Percentiles rank a stretch among this genome's conserved stretches.
phyloP scores from a whole-genome alignment of 2,113 vertebrate species.

The Amphiprion percula region DNA sequence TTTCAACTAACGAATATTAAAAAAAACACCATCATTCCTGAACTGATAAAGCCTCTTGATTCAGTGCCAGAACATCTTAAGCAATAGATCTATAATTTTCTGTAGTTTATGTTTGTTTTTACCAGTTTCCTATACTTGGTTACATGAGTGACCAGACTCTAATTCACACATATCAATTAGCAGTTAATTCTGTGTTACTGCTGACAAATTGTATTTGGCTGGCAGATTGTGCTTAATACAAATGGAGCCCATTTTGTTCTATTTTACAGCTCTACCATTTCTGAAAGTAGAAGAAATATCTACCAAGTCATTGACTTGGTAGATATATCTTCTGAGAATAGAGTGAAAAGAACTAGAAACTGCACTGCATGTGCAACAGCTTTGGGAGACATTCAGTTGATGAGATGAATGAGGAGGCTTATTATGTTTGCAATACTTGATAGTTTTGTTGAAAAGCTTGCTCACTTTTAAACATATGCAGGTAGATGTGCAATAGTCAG shows the following conservation, averaged over 20 bases:
- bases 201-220: background rate
- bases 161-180: background rate
- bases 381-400: too few relatives aligned
- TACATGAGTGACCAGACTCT: too few relatives aligned
- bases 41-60: background rate
- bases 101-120: too few relatives aligned
- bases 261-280: too few relatives aligned
- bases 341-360: too few relatives aligned
- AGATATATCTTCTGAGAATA: too few relatives aligned
- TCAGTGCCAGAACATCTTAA: background rate
- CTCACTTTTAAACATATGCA: background rate
- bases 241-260: background rate
- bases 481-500: constrained; percentile 2
- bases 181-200: background rate
- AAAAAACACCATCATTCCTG: background rate
- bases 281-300: too few relatives aligned
- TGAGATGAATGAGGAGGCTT: background rate
- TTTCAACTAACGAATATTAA: background rate
- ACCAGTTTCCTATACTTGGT: too few relatives aligned
- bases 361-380: too few relatives aligned
- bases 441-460: background rate
- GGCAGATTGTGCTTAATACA: background rate
- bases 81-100: too few relatives aligned
- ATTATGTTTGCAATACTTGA: too few relatives aligned
- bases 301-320: too few relatives aligned